Conservation (phyloP, 2,113 vertebrate genomes). For the Calyptomena viridis region DNA sequence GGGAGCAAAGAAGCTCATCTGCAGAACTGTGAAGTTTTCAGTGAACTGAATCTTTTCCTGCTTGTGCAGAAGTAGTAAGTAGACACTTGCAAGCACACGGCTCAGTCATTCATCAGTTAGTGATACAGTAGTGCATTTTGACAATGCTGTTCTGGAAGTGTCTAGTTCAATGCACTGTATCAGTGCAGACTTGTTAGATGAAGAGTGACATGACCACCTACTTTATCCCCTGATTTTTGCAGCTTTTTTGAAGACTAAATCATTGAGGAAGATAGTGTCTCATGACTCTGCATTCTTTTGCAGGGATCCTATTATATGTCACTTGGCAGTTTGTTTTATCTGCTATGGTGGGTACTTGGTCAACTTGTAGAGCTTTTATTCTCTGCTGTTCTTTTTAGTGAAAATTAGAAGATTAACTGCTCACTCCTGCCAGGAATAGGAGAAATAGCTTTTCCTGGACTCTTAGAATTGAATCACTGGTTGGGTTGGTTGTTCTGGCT, state of each 20-base stretch:
- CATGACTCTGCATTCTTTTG: slow-evolving; percentile 49
- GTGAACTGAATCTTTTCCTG: background rate
- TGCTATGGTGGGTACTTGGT: slow-evolving; percentile 26
- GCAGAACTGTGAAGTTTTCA: background rate
- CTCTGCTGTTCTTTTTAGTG: background rate
- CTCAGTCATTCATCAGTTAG: background rate
- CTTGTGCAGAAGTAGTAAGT: background rate
- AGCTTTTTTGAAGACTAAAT: background rate
- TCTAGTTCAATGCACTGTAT: background rate
- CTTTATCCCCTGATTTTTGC: slow-evolving; percentile 17
- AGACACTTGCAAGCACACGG: background rate
- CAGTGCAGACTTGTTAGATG: background rate
- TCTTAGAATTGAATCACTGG: background rate
- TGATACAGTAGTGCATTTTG: background rate
- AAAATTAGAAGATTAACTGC: slow-evolving; percentile 12
- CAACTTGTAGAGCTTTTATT: background rate
- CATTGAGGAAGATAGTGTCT: slow-evolving; percentile 8
- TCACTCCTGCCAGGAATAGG: background rate
- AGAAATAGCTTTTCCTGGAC: background rate
- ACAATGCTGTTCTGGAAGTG: background rate
- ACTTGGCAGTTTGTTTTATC: slow-evolving; percentile 56
- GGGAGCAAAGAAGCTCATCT: background rate
- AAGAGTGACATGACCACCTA: slow-evolving; percentile 27
- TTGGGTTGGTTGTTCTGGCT: background rate
- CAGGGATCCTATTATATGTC: slow-evolving; percentile 49